A percentile compares a stretch with the other conserved stretches of the same genome.
phyloP scores from a whole-genome alignment of 2,113 vertebrate genomes.

The Lophotis ruficrista region DNA sequence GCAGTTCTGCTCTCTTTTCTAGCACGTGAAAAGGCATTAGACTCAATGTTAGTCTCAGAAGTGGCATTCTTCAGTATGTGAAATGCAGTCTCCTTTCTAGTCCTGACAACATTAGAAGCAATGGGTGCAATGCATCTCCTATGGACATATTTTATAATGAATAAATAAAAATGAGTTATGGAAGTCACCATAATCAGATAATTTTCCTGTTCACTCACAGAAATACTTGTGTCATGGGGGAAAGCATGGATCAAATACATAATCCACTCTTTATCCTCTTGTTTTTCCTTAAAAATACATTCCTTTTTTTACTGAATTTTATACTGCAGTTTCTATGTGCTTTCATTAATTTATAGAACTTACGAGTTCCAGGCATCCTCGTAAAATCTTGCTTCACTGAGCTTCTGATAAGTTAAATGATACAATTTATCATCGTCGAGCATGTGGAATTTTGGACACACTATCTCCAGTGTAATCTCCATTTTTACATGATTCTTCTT shows the following conservation, averaged over 20 bases:
- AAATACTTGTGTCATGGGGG: neutral
- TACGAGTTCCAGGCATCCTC: neutral
- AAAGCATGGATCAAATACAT: neutral
- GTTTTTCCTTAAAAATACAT: neutral
- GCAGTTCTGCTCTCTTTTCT: neutral
- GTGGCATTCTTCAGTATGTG: neutral
- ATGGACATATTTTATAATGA: neutral
- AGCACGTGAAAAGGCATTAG: neutral
- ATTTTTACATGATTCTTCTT: conserved; percentile 11
- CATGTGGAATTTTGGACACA: neutral
- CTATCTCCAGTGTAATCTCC: neutral
- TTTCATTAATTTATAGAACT: conserved; percentile 8
- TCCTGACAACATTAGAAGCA: neutral
- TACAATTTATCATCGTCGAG: conserved; percentile 6
- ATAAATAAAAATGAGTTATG: neutral
- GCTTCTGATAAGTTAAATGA: neutral
- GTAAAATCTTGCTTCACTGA: neutral
- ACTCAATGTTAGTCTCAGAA: neutral
- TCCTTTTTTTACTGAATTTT: neutral
- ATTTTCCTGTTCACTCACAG: neutral
- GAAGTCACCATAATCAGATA: neutral
- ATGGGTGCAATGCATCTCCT: neutral
- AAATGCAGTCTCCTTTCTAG: neutral
- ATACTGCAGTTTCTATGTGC: neutral
- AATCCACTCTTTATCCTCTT: neutral